These are phyloP conservation scores for Coelopa frigida DNA, from an alignment of 1,140 invertebrate species.

Conservation along the genomic window DNA sequence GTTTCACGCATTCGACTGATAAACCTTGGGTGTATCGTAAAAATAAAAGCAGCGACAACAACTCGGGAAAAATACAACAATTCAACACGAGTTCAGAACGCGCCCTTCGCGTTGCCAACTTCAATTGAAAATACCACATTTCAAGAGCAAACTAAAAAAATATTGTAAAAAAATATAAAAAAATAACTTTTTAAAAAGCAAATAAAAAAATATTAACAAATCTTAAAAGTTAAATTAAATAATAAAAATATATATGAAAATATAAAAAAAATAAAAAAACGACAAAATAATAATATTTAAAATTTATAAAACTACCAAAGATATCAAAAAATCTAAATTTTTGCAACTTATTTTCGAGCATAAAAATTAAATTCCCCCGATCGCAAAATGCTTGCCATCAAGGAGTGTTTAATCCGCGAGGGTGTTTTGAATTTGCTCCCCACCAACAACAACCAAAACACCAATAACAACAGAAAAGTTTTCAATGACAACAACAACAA, in stretches of 20 bases:
- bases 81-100: too few species aligned
- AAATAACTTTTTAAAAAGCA: neutral
- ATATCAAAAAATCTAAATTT: too few species aligned
- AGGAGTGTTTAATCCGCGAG: slow-evolving; percentile 40
- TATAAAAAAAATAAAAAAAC: neutral
- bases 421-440: slow-evolving; percentile 30
- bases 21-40: too few species aligned
- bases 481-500: slow-evolving; percentile 6
- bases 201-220: neutral
- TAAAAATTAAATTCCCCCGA: slow-evolving; percentile 7
- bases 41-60: too few species aligned
- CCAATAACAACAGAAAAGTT: slow-evolving; percentile 10
- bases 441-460: slow-evolving; percentile 12
- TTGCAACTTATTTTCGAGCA: neutral
- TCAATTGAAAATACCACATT: too few species aligned
- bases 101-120: too few species aligned
- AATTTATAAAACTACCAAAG: neutral
- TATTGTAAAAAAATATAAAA: neutral
- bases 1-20: too few species aligned
- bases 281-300: neutral
- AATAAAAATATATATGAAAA: too few species aligned
- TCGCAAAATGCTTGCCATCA: slow-evolving; percentile 33
- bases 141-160: too few species aligned
- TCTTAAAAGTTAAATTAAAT: too few species aligned
- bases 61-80: too few species aligned